Percentiles rank a stretch among this genome's conserved stretches.
Conservation (phyloP, 2,888 invertebrate genomes). For the Tridacna crocea region DNA sequence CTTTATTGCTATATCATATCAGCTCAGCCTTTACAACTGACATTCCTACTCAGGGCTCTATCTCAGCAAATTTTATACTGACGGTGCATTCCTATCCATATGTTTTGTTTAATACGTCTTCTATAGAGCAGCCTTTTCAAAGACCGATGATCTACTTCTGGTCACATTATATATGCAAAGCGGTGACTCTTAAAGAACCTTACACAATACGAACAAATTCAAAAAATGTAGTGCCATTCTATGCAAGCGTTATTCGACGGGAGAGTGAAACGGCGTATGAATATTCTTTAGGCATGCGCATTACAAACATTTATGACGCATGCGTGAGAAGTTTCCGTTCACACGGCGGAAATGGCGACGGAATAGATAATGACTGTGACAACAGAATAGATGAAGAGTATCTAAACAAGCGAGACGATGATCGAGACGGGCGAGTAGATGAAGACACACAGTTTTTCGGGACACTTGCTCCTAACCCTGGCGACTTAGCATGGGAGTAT, state of each 20-base stretch:
- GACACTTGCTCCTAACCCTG: conserved; percentile 15
- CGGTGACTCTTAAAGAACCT: conserved; percentile 29
- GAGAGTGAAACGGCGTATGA: conserved; percentile 57
- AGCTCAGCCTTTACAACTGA: conserved; percentile 26
- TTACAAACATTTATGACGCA: conserved; percentile 64
- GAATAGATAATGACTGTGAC: conserved; percentile 74
- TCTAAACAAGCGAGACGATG: conserved; percentile 62
- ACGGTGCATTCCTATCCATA: conserved; percentile 31
- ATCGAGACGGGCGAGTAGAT: conserved; percentile 62
- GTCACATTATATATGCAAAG: conserved; percentile 50
- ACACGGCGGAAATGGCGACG: conserved; percentile 67
- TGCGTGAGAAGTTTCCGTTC: conserved; percentile 53
- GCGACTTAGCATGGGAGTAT: conserved; percentile 44
- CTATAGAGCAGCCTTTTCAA: conserved; percentile 34
- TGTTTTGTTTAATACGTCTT: conserved; percentile 44
- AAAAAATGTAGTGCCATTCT: conserved; percentile 44
- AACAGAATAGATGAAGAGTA: conserved; percentile 67
- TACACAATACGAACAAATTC: conserved; percentile 34
- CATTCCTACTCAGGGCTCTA: not conserved
- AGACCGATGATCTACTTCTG: conserved; percentile 52
- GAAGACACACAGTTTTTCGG: conserved; percentile 62
- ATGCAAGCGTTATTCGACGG: conserved; percentile 34
- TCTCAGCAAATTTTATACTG: conserved; percentile 35
- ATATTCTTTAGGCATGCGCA: conserved; percentile 66
- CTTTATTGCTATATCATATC: conserved; percentile 47